These are phyloP conservation scores for Alloplasta piceator DNA, from an alignment of 2,888 invertebrate species.

Conservation along the genomic window DNA sequence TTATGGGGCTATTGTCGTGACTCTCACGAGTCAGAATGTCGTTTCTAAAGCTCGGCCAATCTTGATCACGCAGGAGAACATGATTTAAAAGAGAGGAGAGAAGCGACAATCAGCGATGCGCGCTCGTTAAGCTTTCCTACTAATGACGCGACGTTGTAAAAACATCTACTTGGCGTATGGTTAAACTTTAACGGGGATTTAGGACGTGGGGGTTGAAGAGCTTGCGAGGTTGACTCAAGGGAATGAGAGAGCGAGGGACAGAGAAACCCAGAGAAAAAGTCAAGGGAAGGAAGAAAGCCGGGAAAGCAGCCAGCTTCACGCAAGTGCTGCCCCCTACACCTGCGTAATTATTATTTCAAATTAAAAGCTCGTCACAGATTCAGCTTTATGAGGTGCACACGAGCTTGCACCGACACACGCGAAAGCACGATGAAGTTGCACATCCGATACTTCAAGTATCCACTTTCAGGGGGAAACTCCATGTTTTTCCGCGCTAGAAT, in stretches of 20 bases:
- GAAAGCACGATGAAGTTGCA: too few relatives aligned
- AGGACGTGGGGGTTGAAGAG: neutral
- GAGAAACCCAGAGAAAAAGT: neutral
- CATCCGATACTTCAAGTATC: conserved; percentile 15
- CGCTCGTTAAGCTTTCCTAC: conserved; percentile 51
- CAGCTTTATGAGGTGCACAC: conserved; percentile 40
- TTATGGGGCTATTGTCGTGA: too few relatives aligned
- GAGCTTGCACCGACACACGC: too few relatives aligned
- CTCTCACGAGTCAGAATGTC: too few relatives aligned
- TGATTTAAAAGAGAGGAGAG: conserved; percentile 16
- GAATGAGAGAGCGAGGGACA: neutral
- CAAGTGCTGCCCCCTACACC: conserved; percentile 26
- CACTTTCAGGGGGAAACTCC: conserved; percentile 38
- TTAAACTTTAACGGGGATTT: conserved; percentile 8
- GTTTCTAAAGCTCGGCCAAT: too few relatives aligned
- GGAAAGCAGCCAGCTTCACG: conserved; percentile 33
- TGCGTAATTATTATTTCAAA: conserved; percentile 61
- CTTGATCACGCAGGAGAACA: too few relatives aligned
- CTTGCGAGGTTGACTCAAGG: neutral
- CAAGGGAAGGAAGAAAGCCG: conserved; percentile 13
- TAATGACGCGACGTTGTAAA: conserved; percentile 50
- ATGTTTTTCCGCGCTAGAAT: neutral
- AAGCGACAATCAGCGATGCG: conserved; percentile 45
- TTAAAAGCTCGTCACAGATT: conserved; percentile 60
- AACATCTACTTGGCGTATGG: conserved; percentile 32